Evolutionary conservation across 2,888 invertebrate genomes (phyloP).

Genomic region (Palloptera scutellata): DNA sequence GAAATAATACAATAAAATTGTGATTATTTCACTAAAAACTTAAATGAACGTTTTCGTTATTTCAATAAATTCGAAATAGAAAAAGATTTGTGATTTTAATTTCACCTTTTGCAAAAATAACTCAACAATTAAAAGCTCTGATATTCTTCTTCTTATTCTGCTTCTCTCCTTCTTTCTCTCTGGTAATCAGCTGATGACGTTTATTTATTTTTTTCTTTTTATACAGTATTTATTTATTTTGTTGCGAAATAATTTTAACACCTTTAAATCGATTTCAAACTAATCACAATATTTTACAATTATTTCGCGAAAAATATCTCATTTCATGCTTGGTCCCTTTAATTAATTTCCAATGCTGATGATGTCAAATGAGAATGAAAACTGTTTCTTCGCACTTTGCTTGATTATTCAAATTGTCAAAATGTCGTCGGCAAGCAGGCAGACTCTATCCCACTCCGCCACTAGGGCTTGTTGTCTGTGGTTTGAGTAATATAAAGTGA

Average conservation of each 20-base stretch:
- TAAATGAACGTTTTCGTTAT: neutral
- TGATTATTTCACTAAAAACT: neutral
- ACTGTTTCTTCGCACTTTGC: constrained; percentile 5
- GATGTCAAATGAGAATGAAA: constrained; percentile 52
- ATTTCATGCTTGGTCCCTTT: constrained; percentile 32
- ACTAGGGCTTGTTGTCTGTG: neutral
- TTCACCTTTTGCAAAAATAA: neutral
- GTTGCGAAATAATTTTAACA: constrained; percentile 6
- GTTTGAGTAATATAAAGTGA: neutral
- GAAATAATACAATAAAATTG: too few species aligned
- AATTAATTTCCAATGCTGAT: constrained; percentile 55
- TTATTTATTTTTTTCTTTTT: constrained; percentile 29
- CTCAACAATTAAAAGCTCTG: constrained; percentile 4
- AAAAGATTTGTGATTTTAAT: too few species aligned
- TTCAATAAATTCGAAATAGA: too few species aligned
- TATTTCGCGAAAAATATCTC: constrained; percentile 11
- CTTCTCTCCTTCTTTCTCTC: constrained; percentile 21
- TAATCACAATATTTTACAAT: constrained; percentile 11
- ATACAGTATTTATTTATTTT: constrained; percentile 39
- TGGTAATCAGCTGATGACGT: constrained; percentile 40
- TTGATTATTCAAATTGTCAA: neutral
- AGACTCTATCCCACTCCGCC: too few species aligned
- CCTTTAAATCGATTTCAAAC: constrained; percentile 11
- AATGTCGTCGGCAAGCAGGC: too few species aligned
- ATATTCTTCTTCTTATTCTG: neutral